phyloP scores from a whole-genome alignment of 2,113 vertebrate genomes.

The Lophius piscatorius region DNA sequence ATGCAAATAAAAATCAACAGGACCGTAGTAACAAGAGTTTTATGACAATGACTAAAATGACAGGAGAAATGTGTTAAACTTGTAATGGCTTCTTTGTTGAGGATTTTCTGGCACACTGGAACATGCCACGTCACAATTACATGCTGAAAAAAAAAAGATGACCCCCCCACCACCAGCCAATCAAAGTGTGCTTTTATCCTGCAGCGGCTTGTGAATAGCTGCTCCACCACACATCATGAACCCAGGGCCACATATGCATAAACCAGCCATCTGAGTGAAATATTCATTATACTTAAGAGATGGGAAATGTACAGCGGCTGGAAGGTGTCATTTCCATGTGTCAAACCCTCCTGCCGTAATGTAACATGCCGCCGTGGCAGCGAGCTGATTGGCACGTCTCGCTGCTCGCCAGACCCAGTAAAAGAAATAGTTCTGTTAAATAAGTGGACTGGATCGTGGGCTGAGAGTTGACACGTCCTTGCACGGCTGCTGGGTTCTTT shows the following conservation, averaged over 20 bases:
- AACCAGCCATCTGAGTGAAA: slow-evolving; percentile 71
- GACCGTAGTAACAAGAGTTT: slow-evolving; percentile 43
- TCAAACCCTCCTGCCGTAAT: slow-evolving; percentile 62
- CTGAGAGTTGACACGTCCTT: slow-evolving; percentile 32
- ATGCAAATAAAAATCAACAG: slow-evolving; percentile 30
- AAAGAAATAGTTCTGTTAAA: slow-evolving; percentile 31
- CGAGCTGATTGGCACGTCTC: slow-evolving; percentile 41
- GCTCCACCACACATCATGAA: slow-evolving; percentile 54
- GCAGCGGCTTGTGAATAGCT: slow-evolving; percentile 45
- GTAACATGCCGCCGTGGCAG: slow-evolving; percentile 42
- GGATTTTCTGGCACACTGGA: no score
- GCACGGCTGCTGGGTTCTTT: slow-evolving; percentile 12
- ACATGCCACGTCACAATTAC: no score
- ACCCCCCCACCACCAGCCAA: slow-evolving; percentile 16
- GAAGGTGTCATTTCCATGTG: slow-evolving; percentile 59
- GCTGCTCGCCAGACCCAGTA: slow-evolving; percentile 20
- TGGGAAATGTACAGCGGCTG: slow-evolving; percentile 33
- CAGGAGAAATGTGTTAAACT: no score
- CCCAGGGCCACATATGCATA: slow-evolving; percentile 63
- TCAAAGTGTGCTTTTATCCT: slow-evolving; percentile 54
- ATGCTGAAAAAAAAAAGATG: no score
- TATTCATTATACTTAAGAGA: slow-evolving; percentile 60
- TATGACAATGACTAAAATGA: no score
- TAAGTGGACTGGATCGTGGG: slow-evolving; percentile 17
- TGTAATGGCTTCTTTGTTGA: no score